phyloP scores from a whole-genome alignment of 1,140 invertebrate species.

The Phenacoccus solenopsis region DNA sequence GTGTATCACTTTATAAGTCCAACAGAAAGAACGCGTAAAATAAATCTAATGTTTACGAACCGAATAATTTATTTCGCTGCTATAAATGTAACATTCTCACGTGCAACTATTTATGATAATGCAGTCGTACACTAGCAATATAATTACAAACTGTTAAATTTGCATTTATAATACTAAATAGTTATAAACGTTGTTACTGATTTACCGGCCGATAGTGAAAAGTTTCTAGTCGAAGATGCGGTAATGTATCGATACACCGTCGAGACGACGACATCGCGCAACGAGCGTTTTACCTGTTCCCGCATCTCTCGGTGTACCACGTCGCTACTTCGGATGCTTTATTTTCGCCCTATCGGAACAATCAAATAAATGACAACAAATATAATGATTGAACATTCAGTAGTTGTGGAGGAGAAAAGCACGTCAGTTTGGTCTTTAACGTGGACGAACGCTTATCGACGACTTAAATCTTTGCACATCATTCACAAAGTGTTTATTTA shows the following conservation, averaged over 20 bases:
- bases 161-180: conserved; percentile 3
- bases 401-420: not conserved
- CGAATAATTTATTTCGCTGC: not conserved
- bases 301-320: not conserved
- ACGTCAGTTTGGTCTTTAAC: not conserved
- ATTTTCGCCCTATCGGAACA: not conserved
- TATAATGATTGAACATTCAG: not conserved
- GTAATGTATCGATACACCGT: not conserved
- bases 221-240: not conserved
- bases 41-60: not conserved
- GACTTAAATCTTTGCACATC: not conserved
- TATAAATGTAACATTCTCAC: conserved; percentile 3
- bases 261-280: not conserved
- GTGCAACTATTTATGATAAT: not conserved
- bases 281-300: not conserved
- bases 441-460: not conserved
- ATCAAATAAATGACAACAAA: not conserved
- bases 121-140: not conserved
- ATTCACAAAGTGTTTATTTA: not conserved
- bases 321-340: no score
- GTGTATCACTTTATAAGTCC: no score
- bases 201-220: not conserved
- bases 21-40: not conserved
- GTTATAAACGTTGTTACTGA: not conserved
- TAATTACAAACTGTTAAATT: conserved; percentile 3